Conservation (phyloP, 1,140 invertebrate species). For the Pogonomyrmex californicus region DNA sequence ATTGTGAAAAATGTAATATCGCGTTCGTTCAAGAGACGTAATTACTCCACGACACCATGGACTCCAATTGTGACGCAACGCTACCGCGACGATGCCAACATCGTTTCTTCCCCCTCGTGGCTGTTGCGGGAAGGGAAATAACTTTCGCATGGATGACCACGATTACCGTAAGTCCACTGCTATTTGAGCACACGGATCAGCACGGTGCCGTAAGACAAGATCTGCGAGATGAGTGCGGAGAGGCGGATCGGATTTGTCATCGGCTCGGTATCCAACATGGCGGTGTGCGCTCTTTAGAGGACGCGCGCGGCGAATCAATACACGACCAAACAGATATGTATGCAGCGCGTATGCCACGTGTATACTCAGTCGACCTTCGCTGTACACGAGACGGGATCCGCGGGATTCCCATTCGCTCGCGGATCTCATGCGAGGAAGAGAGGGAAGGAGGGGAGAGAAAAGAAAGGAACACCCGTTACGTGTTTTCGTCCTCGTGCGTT, state of each 20-base stretch:
- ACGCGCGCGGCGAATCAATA: constrained; percentile 77
- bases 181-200: constrained; percentile 76
- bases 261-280: constrained; percentile 77
- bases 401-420: not conserved
- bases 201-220: constrained; percentile 71
- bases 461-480: not conserved
- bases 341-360: constrained; percentile 72
- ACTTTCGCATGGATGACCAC: not conserved
- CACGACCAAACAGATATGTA: constrained; percentile 73
- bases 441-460: not conserved
- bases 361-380: constrained; percentile 70
- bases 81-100: not conserved
- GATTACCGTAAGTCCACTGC: constrained; percentile 75
- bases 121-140: not conserved
- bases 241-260: constrained; percentile 68
- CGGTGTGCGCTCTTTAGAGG: constrained; percentile 44
- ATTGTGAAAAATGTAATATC: not conserved
- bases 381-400: not conserved
- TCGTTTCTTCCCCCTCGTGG: not conserved
- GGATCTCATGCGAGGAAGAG: not conserved
- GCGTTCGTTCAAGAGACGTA: not conserved
- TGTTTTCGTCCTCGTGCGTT: not conserved
- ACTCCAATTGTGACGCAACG: not conserved
- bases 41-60: not conserved
- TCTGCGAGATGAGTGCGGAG: constrained; percentile 72